Percentiles rank a stretch among this genome's conserved stretches.
Evolutionary conservation across 2,113 vertebrate species (phyloP).

Genomic region (Nipponia nippon): DNA sequence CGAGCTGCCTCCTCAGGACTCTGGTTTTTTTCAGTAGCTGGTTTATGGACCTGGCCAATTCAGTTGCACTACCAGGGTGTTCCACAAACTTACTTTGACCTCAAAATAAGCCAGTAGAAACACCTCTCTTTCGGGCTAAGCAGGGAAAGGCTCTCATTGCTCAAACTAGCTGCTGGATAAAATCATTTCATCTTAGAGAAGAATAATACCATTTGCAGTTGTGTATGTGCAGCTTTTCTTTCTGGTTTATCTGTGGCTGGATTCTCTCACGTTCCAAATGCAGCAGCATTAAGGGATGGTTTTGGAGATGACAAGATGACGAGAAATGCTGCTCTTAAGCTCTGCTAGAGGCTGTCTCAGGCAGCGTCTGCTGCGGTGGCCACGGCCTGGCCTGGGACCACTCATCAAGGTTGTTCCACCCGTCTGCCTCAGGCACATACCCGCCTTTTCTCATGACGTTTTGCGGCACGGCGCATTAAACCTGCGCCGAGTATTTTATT

Average conservation of each 20-base stretch:
- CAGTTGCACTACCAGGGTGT: neutral
- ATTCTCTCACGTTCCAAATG: neutral
- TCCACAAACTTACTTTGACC: neutral
- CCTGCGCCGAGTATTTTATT: neutral
- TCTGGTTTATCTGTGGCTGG: neutral
- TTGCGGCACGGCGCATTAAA: neutral
- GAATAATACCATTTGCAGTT: neutral
- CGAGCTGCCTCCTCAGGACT: neutral
- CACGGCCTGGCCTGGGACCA: accelerated
- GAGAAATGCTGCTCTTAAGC: neutral
- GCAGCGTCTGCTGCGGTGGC: neutral
- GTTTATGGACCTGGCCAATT: neutral
- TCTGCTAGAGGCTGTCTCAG: neutral
- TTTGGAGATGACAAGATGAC: no score
- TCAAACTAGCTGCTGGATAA: neutral
- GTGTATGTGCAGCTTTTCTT: neutral
- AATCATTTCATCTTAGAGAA: neutral
- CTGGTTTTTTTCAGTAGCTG: neutral
- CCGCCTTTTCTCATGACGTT: neutral
- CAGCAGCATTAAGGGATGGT: neutral
- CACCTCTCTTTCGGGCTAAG: accelerated
- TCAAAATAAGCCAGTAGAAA: neutral
- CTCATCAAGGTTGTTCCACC: neutral
- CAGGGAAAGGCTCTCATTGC: neutral
- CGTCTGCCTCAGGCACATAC: neutral